A percentile compares a stretch with the other conserved stretches of the same genome.
phyloP scores from a whole-genome alignment of 2,797 vertebrate species.

The Chloroceryle amazona region DNA sequence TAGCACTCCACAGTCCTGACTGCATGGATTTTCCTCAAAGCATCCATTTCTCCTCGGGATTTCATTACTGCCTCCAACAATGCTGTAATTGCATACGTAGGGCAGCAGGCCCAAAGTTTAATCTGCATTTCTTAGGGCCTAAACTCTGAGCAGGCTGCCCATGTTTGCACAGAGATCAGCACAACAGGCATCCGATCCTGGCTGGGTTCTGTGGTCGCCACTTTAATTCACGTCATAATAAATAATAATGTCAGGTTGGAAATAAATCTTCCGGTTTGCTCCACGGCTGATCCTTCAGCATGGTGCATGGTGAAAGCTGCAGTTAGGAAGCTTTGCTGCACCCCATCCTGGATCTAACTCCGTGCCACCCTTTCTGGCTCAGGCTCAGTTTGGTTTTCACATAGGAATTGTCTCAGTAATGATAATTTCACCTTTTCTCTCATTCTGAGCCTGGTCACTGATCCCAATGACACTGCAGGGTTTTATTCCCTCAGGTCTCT shows the following conservation, averaged over 20 bases:
- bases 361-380: neutral
- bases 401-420: neutral
- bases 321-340: neutral
- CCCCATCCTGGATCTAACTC: neutral
- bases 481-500: neutral
- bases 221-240: conserved; percentile 40
- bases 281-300: neutral
- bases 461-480: accelerated
- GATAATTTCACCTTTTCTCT: neutral
- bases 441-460: neutral
- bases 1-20: accelerated
- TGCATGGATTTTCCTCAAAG: neutral
- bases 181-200: neutral
- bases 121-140: conserved; percentile 10
- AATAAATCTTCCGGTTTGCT: conserved; percentile 10
- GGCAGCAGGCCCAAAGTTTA: neutral
- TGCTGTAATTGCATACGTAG: neutral
- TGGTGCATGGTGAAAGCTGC: neutral
- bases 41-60: neutral
- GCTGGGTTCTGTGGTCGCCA: neutral
- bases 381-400: neutral
- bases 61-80: neutral
- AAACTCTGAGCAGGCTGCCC: neutral
- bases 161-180: neutral
- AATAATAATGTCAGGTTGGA: conserved; percentile 19